Conservation (phyloP, 2,113 vertebrate genomes). For the Vulpes vulpes region DNA sequence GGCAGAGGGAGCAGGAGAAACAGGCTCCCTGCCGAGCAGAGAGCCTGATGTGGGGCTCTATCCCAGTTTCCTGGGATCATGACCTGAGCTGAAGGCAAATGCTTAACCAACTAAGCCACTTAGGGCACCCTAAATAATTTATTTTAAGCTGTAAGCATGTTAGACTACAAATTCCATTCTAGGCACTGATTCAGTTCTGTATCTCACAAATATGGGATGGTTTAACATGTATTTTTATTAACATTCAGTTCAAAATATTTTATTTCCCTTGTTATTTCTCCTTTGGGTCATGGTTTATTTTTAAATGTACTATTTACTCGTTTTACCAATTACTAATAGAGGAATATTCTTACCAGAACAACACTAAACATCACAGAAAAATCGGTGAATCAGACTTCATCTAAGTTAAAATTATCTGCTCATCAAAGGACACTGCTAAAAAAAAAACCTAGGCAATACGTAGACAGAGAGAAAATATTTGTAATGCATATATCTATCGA, state of each 20-base stretch:
- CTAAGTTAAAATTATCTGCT: neutral
- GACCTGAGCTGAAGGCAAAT: no score
- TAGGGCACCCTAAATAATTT: neutral
- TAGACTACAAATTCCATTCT: neutral
- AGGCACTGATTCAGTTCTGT: neutral
- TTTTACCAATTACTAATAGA: neutral
- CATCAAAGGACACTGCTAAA: neutral
- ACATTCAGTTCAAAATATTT: neutral
- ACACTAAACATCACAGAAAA: neutral
- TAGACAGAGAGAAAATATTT: neutral
- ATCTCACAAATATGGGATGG: neutral
- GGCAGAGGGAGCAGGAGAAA: no score
- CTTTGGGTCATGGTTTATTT: neutral
- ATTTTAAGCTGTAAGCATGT: neutral
- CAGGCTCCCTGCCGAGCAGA: no score
- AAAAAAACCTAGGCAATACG: neutral
- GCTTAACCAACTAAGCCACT: no score
- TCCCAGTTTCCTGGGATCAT: no score
- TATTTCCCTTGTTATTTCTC: neutral
- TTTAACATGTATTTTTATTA: neutral
- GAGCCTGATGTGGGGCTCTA: no score
- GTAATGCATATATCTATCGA: neutral
- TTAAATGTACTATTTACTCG: neutral
- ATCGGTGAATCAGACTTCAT: neutral
- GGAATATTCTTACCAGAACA: neutral